Evolutionary conservation across 64 coral and sea anemone species (phyloP).

Genomic region (Trachythela sp.): DNA sequence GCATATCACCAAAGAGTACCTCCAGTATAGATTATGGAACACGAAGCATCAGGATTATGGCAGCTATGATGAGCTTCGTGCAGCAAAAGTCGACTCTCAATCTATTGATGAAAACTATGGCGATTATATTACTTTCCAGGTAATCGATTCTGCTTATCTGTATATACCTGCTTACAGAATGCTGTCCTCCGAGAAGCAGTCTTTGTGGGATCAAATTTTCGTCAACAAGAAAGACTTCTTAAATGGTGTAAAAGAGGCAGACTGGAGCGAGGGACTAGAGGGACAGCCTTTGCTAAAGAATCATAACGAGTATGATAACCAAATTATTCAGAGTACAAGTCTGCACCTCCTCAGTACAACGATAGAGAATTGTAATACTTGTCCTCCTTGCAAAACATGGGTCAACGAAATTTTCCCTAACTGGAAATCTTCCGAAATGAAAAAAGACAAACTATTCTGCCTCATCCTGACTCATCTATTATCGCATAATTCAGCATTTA

Average conservation of each 20-base stretch:
- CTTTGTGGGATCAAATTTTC: slow-evolving; percentile 36
- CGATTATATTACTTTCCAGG: not conserved
- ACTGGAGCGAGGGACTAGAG: too few species aligned
- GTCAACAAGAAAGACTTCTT: not conserved
- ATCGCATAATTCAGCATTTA: not conserved
- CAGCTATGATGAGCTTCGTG: not conserved
- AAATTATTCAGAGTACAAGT: not conserved
- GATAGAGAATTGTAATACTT: not conserved
- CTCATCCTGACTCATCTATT: not conserved
- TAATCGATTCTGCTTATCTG: not conserved
- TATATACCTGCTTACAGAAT: slow-evolving; percentile 36
- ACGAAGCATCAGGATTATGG: not conserved
- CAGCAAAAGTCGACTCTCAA: not conserved
- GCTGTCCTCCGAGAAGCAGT: slow-evolving; percentile 21
- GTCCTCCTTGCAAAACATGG: slow-evolving; percentile 34
- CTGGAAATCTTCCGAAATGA: not conserved
- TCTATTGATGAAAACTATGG: not conserved
- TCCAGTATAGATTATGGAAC: not conserved
- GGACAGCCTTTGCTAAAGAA: too few species aligned
- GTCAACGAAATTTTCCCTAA: slow-evolving; percentile 46
- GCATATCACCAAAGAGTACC: slow-evolving; percentile 17
- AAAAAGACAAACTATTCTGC: too few species aligned
- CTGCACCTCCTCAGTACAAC: not conserved
- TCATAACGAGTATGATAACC: too few species aligned
- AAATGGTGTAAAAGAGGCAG: too few species aligned